phyloP scores from a whole-genome alignment of 2,113 vertebrate genomes.

The Plecotus auritus region DNA sequence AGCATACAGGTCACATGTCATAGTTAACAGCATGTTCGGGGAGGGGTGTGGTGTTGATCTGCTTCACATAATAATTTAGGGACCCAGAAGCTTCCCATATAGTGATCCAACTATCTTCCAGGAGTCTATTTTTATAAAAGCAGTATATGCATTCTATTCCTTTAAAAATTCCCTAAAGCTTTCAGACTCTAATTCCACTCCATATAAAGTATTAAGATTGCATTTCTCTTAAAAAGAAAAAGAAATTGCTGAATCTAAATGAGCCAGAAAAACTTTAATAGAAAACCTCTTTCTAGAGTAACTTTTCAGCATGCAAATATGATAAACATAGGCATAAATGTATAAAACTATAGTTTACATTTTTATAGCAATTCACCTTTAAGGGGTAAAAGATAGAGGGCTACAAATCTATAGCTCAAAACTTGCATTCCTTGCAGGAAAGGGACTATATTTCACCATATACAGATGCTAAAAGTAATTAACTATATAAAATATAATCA shows the following conservation, averaged over 20 bases:
- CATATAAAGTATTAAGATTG: background rate
- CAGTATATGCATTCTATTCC: background rate
- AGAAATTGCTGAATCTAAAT: background rate
- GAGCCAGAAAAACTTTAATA: background rate
- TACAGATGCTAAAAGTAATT: constrained; percentile 15
- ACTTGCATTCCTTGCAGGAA: background rate
- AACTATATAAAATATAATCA: constrained; percentile 33
- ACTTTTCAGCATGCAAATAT: background rate
- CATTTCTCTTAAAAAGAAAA: background rate
- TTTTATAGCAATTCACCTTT: background rate
- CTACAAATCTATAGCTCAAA: background rate
- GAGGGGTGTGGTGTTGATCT: background rate
- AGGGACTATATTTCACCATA: constrained; percentile 11
- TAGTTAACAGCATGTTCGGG: background rate
- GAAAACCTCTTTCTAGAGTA: background rate
- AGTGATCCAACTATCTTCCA: background rate
- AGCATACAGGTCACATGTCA: background rate
- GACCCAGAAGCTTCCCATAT: background rate
- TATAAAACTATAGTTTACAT: background rate
- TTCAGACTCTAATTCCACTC: background rate
- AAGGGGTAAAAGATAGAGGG: background rate
- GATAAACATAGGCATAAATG: background rate
- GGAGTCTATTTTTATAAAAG: background rate
- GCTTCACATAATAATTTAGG: background rate
- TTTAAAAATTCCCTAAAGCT: background rate